Base-by-base conservation (phyloP, 2,888 invertebrate species). In the Ichneumon xanthorius region DNA sequence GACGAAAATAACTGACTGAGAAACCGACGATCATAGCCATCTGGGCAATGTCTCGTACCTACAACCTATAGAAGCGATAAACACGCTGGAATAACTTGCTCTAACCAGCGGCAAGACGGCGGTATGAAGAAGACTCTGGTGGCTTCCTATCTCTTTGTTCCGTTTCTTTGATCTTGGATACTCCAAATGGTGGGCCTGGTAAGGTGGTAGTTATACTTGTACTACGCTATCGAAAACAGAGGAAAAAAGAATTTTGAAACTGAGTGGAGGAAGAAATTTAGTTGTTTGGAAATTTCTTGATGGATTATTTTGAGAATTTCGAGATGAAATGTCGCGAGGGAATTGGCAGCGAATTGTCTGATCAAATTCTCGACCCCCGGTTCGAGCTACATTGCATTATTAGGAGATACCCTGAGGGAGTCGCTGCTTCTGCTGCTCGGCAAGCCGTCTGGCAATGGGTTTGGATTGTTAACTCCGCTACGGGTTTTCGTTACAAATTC, bases 31-130 rank as follows among this genome's bases (percentile, higher is more conserved):
- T 80, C 80, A 76, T 22, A 58, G 91, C 93, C 93, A 92, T 93
- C 91, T 93, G 93, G 92, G 89, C 90, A 92, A 90, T 90, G 91
- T 93, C 92, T 90, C 86, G 81, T 88, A 86, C 87, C 88, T 92
- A 93, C 92, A 92, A 92, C 80, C 83, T 84, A 82, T 71, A 79
- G 86, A 50, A 63, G 87, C 84, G 87, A 88, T 89, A 89, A 85
- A 84, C 71, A 85, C 40, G 9, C 67, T 67, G 45, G 67, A 22
- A 40, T 26, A 78, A 67, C 58, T 33, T 65, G 65, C 26, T 67
- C 78, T 53, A 48, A 68, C 26, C 75, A 75, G 40, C 70, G 48
- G 58, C 58, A 4, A 45, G 45, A 26, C 68, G 75, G 81, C 45
- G 45, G 26, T 58, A 68, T 48, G 65, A 81, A 75, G 53, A 75